A percentile compares a stretch with the other conserved stretches of the same genome.
phyloP scores from a whole-genome alignment of 1,140 invertebrate species.

The Eriosoma lanigerum region DNA sequence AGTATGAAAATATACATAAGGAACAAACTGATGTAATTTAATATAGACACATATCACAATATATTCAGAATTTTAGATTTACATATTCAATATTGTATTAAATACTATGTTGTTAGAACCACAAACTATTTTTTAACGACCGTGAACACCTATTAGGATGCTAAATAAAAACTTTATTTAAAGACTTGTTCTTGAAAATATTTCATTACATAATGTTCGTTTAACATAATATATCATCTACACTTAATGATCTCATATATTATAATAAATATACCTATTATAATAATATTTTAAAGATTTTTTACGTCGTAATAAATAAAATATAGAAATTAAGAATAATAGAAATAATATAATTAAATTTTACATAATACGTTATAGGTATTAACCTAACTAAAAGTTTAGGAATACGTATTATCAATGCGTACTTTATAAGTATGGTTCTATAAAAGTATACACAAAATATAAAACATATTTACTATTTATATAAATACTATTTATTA shows the following conservation, averaged over 20 bases:
- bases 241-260: background rate
- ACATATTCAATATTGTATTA: no score
- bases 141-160: background rate
- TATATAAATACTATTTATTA: no score
- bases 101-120: background rate
- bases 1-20: background rate
- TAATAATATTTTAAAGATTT: conserved; percentile 1
- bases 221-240: no score
- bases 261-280: background rate
- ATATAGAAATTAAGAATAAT: no score
- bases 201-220: background rate
- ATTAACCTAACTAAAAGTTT: no score
- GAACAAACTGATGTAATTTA: background rate
- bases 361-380: no score
- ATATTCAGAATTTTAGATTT: background rate
- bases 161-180: conserved; percentile 6
- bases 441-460: no score
- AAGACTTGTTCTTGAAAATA: conserved; percentile 5
- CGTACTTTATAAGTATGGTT: no score
- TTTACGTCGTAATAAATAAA: no score
- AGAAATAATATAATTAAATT: no score
- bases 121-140: conserved; percentile 29
- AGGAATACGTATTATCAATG: no score
- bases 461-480: no score
- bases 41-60: background rate